These are phyloP conservation scores for Limosa lapponica DNA, from an alignment of 2,797 vertebrate genomes.

Conservation along the genomic window DNA sequence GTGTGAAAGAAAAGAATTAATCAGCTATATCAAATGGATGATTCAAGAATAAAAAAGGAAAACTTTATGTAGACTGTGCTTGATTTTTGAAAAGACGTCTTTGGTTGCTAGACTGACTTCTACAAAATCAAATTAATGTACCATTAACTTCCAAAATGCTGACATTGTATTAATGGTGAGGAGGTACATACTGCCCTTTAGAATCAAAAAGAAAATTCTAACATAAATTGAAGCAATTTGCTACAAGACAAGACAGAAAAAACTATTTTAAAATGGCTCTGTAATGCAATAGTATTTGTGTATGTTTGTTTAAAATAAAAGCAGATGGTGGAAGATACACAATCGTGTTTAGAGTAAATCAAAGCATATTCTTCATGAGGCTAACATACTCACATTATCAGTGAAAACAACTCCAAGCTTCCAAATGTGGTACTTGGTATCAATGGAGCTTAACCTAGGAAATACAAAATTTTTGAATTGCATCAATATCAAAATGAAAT, in stretches of 20 bases:
- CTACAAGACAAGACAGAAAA: background rate
- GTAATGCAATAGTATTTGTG: background rate
- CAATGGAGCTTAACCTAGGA: conserved; percentile 93
- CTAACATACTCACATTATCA: conserved; percentile 90
- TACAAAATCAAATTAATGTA: background rate
- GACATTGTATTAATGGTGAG: background rate
- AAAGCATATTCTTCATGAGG: background rate
- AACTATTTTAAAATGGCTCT: background rate
- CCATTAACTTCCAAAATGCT: background rate
- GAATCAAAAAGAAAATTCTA: background rate
- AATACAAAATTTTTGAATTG: conserved; percentile 41
- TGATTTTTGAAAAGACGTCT: background rate
- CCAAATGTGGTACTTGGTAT: conserved; percentile 98
- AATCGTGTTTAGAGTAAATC: background rate
- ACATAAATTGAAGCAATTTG: background rate
- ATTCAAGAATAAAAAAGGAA: background rate
- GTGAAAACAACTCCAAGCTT: conserved; percentile 98
- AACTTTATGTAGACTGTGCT: background rate
- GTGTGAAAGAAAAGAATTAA: background rate
- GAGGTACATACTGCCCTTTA: background rate
- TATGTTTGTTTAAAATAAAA: conserved; percentile 16
- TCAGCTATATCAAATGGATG: background rate
- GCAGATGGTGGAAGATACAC: background rate
- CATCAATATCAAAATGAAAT: background rate
- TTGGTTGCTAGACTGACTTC: background rate